Percentiles rank a stretch among this genome's conserved stretches.
Conservation (phyloP, 1,140 invertebrate genomes). For the Aleiodes sp. region DNA sequence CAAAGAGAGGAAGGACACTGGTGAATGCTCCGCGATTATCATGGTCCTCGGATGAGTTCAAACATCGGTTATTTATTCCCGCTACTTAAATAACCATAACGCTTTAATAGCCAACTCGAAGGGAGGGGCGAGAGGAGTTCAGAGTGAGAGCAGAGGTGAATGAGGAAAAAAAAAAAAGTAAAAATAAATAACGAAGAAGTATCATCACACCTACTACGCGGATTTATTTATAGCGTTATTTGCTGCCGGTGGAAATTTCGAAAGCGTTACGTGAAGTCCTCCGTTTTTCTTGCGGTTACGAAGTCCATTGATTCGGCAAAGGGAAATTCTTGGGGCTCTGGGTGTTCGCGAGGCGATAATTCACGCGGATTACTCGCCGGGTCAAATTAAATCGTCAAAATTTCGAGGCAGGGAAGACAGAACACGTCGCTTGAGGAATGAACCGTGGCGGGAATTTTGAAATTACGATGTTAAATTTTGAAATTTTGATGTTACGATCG, state of each 20-base stretch:
- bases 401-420: too few species aligned
- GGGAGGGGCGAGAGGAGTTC: neutral
- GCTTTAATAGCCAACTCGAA: neutral
- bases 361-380: too few species aligned
- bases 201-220: neutral
- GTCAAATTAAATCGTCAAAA: too few species aligned
- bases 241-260: neutral
- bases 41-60: neutral
- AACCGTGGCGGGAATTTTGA: too few species aligned
- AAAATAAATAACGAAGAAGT: too few species aligned
- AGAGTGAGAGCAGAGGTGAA: neutral
- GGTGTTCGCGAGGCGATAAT: too few species aligned
- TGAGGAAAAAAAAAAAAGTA: too few species aligned
- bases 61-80: constrained; percentile 8
- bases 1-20: neutral
- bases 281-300: neutral
- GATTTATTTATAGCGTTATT: constrained; percentile 11
- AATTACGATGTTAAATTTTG: too few species aligned
- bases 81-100: constrained; percentile 12
- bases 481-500: too few species aligned
- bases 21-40: neutral
- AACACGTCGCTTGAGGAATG: too few species aligned
- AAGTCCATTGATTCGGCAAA: neutral
- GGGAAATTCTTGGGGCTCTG: too few species aligned
- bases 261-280: neutral